Evolutionary conservation across 2,113 vertebrate genomes (phyloP), one percentile per base, ranked within the genome.

Genomic region (Sardina pilchardus): DNA sequence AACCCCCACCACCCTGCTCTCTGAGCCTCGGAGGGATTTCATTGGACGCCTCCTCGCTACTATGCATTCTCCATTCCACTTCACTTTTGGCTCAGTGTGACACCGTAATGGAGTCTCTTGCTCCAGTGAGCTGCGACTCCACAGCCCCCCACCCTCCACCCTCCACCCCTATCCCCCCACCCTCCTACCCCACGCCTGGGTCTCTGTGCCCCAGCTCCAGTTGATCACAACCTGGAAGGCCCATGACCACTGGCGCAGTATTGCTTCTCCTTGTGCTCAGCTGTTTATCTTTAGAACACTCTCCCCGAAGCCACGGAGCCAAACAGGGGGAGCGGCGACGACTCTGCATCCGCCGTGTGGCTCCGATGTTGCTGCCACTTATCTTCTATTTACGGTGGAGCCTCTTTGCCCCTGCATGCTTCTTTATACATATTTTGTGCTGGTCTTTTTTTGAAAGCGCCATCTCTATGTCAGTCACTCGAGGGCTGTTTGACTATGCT

Each of bases 31-130:
- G 30, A 34, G 71, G 71, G 71, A 63, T 63, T 63, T 21, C 24
- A n/a, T n/a, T n/a, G 21, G 45, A 59, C 71, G n/a, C n/a, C 12
- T 6, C 2, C 12, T 1, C 3, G 30, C 63, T 71, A 30, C 63
- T 34, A 34, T 78, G 71, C 71, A 78, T 34, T 78, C 26, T 16
- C 26, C 30, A 78, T 78, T 78, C 71, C 10, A 34, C 71, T 36
- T 78, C 21, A 78, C 71, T 34, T 78, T 78, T 78, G 14, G 71
- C 71, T 36, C 30, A 14, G 71, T 34, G 71, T 16, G 14, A 34
- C 71, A 14, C 71, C 14, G 34, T 78, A 78, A 78, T 78, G 71
- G 71, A 78, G 71, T 78, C 71, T 78, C 34, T 78, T 36, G 71
- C 71, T 78, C 34, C 71, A 71, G 71, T 78, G 71, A 78, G 0